Evolutionary conservation across 1,140 invertebrate species (phyloP).

Genomic region (Trissolcus basalis): DNA sequence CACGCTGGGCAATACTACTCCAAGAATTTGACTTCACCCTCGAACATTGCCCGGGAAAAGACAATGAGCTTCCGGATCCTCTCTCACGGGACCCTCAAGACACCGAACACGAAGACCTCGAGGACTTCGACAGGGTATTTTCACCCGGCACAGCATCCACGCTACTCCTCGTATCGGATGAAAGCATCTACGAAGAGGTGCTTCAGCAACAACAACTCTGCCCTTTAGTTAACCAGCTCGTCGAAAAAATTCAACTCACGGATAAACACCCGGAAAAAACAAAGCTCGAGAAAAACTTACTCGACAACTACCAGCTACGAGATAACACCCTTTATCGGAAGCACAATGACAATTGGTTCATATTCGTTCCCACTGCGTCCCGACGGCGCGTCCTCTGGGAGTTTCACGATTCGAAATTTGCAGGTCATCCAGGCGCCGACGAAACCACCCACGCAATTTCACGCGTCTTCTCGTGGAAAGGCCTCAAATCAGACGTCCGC

Average conservation of each 20-base stretch:
- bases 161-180: not conserved
- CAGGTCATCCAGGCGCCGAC: too few species aligned
- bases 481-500: not conserved
- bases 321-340: not conserved
- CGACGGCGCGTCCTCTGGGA: not conserved
- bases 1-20: constrained; percentile 59
- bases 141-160: not conserved
- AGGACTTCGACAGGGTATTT: constrained; percentile 7
- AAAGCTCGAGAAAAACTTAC: constrained; percentile 3
- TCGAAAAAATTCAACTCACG: not conserved
- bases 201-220: not conserved
- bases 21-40: constrained; percentile 9
- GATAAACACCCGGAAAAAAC: not conserved
- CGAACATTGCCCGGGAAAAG: constrained; percentile 1
- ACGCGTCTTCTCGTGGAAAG: too few species aligned
- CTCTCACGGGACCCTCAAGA: not conserved
- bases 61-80: not conserved
- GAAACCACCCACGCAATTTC: too few species aligned
- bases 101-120: constrained; percentile 1
- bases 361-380: not conserved
- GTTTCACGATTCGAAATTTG: not conserved
- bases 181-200: not conserved
- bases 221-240: not conserved
- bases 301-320: not conserved
- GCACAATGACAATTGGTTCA: not conserved